A percentile compares a stretch with the other conserved stretches of the same genome.
Evolutionary conservation across 2,888 invertebrate species (phyloP).

Genomic region (Mythimna impura): DNA sequence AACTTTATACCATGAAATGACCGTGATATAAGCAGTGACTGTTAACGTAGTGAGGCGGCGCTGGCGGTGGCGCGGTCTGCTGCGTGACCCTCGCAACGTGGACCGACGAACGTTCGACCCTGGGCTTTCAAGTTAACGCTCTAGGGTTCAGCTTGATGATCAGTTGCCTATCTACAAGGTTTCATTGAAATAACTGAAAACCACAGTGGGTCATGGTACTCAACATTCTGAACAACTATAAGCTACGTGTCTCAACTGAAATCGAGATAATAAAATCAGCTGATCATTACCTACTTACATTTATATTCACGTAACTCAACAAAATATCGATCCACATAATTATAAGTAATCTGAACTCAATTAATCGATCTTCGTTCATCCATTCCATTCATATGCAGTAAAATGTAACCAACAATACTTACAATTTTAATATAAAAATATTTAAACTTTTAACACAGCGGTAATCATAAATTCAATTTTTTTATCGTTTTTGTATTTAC

Average conservation of each 20-base stretch:
- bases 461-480: no score
- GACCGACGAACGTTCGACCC: conserved; percentile 31
- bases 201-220: neutral
- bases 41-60: conserved; percentile 27
- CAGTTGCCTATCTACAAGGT: conserved; percentile 10
- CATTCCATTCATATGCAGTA: no score
- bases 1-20: conserved; percentile 62
- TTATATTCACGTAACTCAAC: neutral
- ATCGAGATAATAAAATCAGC: neutral
- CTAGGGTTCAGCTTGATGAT: conserved; percentile 24
- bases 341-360: no score
- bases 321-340: neutral
- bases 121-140: conserved; percentile 23
- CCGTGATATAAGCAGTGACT: conserved; percentile 54
- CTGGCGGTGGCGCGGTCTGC: conserved; percentile 1
- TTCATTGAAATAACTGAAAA: neutral
- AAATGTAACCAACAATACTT: no score
- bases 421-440: no score
- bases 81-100: conserved; percentile 9
- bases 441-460: no score
- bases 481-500: no score
- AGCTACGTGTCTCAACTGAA: neutral
- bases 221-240: neutral
- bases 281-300: neutral
- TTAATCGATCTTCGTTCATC: no score